These are phyloP conservation scores for Halictus quadricinctus DNA, from an alignment of 2,888 invertebrate genomes.

Conservation along the genomic window DNA sequence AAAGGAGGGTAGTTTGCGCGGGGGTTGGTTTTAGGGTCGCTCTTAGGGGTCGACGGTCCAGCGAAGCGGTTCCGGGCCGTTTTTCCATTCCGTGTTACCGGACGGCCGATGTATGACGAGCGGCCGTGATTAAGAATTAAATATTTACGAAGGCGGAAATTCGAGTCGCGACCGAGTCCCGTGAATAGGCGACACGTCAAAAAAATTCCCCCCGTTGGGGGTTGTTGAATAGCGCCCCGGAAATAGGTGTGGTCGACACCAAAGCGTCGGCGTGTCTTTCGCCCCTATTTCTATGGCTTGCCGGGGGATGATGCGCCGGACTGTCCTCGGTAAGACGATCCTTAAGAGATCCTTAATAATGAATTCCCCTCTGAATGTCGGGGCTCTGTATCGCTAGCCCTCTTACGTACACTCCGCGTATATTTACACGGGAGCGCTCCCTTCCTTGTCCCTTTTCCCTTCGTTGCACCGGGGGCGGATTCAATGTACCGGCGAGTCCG, in stretches of 20 bases:
- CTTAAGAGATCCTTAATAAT: conserved; percentile 65
- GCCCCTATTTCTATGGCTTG: conserved; percentile 17
- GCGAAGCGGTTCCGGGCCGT: not conserved
- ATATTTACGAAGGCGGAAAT: conserved; percentile 60
- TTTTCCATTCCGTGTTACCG: conserved; percentile 18
- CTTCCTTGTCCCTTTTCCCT: not conserved
- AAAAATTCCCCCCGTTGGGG: not conserved
- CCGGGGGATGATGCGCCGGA: conserved; percentile 5
- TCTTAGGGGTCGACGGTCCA: not conserved
- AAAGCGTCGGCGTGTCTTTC: conserved; percentile 42
- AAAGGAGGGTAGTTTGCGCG: conserved; percentile 11
- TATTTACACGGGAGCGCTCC: conserved; percentile 26
- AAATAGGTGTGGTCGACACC: conserved; percentile 42
- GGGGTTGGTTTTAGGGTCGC: not conserved
- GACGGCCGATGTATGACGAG: conserved; percentile 17
- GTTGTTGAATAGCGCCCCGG: conserved; percentile 44
- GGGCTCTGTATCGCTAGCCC: conserved; percentile 4
- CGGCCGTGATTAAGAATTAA: conserved; percentile 68
- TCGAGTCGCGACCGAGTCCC: conserved; percentile 25
- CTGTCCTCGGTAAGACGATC: conserved; percentile 44
- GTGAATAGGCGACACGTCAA: conserved; percentile 53
- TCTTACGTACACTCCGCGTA: conserved; percentile 12
- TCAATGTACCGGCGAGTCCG: conserved; percentile 27
- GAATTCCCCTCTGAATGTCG: conserved; percentile 57
- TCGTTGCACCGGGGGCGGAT: not conserved